Evolutionary conservation across 2,113 vertebrate genomes (phyloP).

Genomic region (Triplophysa siluroides): DNA sequence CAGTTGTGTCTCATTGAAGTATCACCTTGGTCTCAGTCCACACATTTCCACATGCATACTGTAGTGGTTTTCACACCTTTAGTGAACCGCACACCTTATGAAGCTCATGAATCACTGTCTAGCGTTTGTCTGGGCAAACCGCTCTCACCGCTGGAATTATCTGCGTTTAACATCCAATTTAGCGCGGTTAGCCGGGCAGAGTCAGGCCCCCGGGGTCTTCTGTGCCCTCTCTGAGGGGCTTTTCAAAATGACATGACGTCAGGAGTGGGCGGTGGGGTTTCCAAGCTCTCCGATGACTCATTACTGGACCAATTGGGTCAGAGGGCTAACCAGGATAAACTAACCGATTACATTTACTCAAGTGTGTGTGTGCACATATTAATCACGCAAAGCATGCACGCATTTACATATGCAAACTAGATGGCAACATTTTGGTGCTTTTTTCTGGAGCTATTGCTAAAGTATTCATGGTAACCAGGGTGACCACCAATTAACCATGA

Average conservation of each 20-base stretch:
- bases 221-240: neutral
- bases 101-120: no score
- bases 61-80: no score
- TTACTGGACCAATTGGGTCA: neutral
- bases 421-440: neutral
- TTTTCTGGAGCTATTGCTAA: no score
- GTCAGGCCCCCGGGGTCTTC: slow-evolving; percentile 12
- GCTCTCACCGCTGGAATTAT: neutral
- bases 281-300: neutral
- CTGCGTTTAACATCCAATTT: slow-evolving; percentile 27
- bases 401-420: neutral
- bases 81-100: no score
- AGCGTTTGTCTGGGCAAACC: neutral
- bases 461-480: no score
- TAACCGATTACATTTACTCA: neutral
- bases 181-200: neutral
- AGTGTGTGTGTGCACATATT: neutral
- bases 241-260: slow-evolving; percentile 7
- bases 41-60: no score
- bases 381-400: neutral
- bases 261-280: neutral
- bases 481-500: no score
- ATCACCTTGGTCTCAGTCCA: no score
- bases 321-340: neutral
- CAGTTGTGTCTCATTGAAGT: no score